Conservation (phyloP, 2,888 invertebrate species). For the Caenorhabditis sp. region DNA sequence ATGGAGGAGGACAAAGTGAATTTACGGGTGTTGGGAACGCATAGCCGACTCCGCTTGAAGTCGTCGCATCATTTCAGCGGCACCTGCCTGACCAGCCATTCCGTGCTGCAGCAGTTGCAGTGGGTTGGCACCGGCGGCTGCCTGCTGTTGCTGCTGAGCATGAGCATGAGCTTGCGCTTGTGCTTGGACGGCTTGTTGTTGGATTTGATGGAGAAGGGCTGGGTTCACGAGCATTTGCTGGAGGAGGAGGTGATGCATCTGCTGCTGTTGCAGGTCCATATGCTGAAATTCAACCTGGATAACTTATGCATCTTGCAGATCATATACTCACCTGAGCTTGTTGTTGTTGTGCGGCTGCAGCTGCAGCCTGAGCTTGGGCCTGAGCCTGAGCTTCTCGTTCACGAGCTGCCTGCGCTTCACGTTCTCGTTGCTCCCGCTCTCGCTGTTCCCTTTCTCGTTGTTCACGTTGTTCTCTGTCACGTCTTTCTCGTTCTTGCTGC, state of each 20-base stretch:
- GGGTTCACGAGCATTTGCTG: too few species aligned
- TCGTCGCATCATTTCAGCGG: constrained; percentile 54
- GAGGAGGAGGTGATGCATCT: too few species aligned
- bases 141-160: constrained; percentile 14
- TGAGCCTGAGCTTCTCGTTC: constrained; percentile 23
- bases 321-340: too few species aligned
- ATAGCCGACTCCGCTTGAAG: constrained; percentile 23
- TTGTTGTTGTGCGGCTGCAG: constrained; percentile 31
- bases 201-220: not conserved
- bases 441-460: constrained; percentile 40
- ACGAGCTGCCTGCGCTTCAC: constrained; percentile 8
- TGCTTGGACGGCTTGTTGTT: constrained; percentile 20
- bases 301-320: too few species aligned
- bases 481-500: constrained; percentile 38
- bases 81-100: constrained; percentile 1
- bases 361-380: constrained; percentile 1
- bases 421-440: constrained; percentile 26
- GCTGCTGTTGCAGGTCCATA: not conserved
- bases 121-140: constrained; percentile 16
- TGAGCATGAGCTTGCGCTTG: constrained; percentile 18
- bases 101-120: constrained; percentile 28
- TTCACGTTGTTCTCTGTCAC: constrained; percentile 27
- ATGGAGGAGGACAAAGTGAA: not conserved
- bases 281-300: not conserved
- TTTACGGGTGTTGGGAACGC: constrained; percentile 40